Conservation (phyloP, 2,888 invertebrate genomes). For the Lepidonotus clava region DNA sequence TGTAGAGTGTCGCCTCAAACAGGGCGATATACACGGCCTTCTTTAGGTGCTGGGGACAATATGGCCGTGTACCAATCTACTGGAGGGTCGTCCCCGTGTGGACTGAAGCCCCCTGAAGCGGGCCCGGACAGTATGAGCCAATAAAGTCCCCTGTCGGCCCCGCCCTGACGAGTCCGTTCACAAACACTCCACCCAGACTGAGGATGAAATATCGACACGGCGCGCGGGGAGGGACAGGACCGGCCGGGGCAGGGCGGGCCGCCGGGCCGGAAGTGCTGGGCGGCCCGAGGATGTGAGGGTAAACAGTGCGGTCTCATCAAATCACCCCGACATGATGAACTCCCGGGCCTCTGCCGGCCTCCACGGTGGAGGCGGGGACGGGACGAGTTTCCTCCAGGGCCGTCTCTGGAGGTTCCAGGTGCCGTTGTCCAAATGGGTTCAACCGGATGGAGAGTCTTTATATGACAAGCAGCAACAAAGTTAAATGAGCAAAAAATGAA, state of each 20-base stretch:
- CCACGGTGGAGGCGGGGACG: neutral
- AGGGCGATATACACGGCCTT: too few species aligned
- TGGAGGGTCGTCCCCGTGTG: neutral
- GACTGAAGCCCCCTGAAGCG: neutral
- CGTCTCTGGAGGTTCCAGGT: constrained; percentile 15
- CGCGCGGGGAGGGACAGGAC: neutral
- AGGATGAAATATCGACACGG: constrained; percentile 30
- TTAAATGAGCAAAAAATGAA: too few species aligned
- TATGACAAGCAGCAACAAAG: too few species aligned
- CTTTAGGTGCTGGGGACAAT: neutral
- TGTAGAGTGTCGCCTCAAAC: too few species aligned
- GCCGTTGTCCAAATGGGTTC: neutral
- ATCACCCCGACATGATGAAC: constrained; percentile 42
- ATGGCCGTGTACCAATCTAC: neutral
- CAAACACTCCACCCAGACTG: constrained; percentile 13
- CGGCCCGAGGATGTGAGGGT: constrained; percentile 26
- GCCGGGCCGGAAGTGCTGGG: constrained; percentile 38
- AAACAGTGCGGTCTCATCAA: constrained; percentile 36
- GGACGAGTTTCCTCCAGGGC: neutral
- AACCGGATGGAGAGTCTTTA: too few species aligned
- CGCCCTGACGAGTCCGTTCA: constrained; percentile 5
- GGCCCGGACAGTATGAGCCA: neutral
- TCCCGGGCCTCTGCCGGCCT: neutral
- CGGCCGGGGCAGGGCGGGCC: neutral
- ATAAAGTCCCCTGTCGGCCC: constrained; percentile 36